Conservation (phyloP, 2,797 vertebrate genomes). For the Cossypha polioptera region DNA sequence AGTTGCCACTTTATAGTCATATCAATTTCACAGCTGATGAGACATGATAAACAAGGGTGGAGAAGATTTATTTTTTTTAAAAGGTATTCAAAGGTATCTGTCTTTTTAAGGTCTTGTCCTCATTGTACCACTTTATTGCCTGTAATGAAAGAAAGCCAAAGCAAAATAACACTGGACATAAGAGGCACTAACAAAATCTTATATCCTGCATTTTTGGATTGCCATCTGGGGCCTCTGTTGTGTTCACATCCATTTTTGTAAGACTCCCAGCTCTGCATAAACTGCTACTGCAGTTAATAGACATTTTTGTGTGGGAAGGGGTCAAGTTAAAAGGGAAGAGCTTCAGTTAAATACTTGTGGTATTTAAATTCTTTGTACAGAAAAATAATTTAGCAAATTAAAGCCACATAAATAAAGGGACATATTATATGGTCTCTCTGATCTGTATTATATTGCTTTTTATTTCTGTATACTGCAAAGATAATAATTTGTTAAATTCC, state of each 20-base stretch:
- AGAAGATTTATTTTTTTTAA: neutral
- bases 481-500: neutral
- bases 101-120: neutral
- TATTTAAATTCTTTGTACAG: neutral
- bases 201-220: neutral
- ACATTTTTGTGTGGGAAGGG: neutral
- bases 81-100: neutral
- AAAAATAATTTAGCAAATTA: neutral
- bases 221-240: neutral
- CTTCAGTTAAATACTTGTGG: neutral
- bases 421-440: neutral
- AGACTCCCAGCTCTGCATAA: neutral
- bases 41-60: neutral
- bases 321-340: neutral
- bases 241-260: neutral
- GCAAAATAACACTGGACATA: neutral
- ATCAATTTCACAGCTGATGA: conserved; percentile 6
- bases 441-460: neutral
- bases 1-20: neutral
- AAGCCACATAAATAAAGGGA: neutral
- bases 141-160: neutral
- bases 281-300: neutral
- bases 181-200: neutral
- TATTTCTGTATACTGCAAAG: neutral
- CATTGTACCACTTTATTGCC: neutral